A percentile compares a stretch with the other conserved stretches of the same genome.
These are phyloP conservation scores for Lepidonotus clava DNA, from an alignment of 2,888 invertebrate species.

Conservation along the genomic window DNA sequence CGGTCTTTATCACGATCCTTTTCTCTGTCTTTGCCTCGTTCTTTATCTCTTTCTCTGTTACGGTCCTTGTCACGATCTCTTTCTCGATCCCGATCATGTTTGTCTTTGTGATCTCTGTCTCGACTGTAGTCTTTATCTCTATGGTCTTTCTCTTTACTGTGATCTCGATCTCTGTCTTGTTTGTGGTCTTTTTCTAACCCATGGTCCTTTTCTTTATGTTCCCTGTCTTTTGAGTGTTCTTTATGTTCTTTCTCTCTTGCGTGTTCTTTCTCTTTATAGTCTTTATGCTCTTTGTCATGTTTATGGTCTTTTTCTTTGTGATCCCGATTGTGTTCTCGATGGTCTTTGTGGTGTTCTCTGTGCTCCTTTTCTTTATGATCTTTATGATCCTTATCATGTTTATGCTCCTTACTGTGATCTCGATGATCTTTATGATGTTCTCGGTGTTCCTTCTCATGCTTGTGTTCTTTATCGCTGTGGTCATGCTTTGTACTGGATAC, in stretches of 20 bases:
- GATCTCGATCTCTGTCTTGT: neutral
- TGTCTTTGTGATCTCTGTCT: slow-evolving; percentile 27
- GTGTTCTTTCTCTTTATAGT: too few relatives aligned
- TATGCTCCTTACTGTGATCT: neutral
- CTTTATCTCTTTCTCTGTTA: neutral
- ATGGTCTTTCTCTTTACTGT: slow-evolving; percentile 13
- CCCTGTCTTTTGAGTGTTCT: neutral
- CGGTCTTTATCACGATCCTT: neutral
- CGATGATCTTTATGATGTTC: slow-evolving; percentile 16
- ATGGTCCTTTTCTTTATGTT: neutral
- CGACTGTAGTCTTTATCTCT: neutral
- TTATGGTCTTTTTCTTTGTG: neutral
- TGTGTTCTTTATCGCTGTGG: slow-evolving; percentile 25
- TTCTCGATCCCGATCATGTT: slow-evolving; percentile 21
- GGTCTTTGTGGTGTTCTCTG: neutral
- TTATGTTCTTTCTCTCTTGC: too few relatives aligned
- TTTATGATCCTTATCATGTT: neutral
- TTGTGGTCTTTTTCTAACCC: neutral
- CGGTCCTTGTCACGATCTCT: slow-evolving; percentile 4
- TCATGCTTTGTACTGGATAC: slow-evolving; percentile 23
- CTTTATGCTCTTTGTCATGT: too few relatives aligned
- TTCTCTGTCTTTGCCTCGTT: neutral
- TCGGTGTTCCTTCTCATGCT: slow-evolving; percentile 15
- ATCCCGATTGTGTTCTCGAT: neutral
- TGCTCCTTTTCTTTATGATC: slow-evolving; percentile 14